Evolutionary conservation across 2,113 vertebrate species (phyloP), one percentile per base, ranked within the genome.

Genomic region (Ondatra zibethicus): DNA sequence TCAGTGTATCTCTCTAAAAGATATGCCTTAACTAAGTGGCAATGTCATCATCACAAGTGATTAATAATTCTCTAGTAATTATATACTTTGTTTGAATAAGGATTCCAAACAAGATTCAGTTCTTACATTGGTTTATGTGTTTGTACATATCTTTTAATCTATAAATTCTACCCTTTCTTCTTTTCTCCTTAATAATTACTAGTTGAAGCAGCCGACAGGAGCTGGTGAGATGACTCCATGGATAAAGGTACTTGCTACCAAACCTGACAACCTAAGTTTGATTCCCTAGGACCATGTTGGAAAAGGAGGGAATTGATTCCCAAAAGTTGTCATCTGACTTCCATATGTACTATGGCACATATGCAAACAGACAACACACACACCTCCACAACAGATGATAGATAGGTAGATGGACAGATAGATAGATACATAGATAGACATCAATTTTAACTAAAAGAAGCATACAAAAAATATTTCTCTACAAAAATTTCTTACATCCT

Each of bases 401-500:
- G 3, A 42, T 8, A 68, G 31, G 11, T 14, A 55, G 31, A 39
- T 21, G n/a, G 70, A 72, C 11, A 68, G 12, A 68, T 31, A 50
- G 29, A 58, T 52, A 70, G 68, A 70, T 33, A 70, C 14, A 72
- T 36, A 72, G 68, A 72, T 16, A 72, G 36, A 75, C 21, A 42
- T 19, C 10, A 68, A 2, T 14, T 68, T 82, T 82, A n/a, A 9
- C 29, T 84, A 63, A 66, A 45, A 80, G 7, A 52, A 85, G 17
- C 63, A 45, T 66, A 86, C 27, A 45, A 86, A 66, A 14, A 0
- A 63, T 63, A 5, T 70, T 94, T 88, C 80, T 75, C 84, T 63
- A 85, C 25, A 58, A 77, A 63, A 94, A 89, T 50, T 94, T 94
- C 25, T 42, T n/a, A 33, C n/a, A 50, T 27, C 86, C 68, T 95